Percentiles rank a stretch among this genome's conserved stretches.
phyloP scores from a whole-genome alignment of 1,140 invertebrate genomes.

The Frieseomelitta varia region DNA sequence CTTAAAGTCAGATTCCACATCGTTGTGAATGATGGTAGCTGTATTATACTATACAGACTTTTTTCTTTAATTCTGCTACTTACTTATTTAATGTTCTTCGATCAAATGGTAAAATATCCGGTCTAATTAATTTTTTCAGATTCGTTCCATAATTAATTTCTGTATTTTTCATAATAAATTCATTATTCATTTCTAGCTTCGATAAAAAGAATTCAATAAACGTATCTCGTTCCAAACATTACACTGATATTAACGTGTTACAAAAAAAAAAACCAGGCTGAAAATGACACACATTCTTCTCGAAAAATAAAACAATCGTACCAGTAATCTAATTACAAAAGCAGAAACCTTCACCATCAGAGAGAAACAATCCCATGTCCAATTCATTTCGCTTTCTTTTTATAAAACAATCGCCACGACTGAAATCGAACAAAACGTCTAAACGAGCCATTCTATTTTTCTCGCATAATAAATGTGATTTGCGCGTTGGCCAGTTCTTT shows the following conservation, averaged over 20 bases:
- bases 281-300: not conserved
- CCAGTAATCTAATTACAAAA: not conserved
- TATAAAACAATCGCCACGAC: not conserved
- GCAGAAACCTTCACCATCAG: not conserved
- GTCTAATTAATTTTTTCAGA: not conserved
- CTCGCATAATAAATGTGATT: constrained; percentile 49
- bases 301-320: not conserved
- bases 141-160: not conserved
- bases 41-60: not conserved
- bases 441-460: constrained; percentile 38
- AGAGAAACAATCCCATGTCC: not conserved
- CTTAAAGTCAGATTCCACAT: not conserved
- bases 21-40: not conserved
- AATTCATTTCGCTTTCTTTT: not conserved
- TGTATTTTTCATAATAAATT: not conserved
- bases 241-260: not conserved
- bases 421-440: not conserved
- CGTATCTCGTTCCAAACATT: not conserved
- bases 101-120: not conserved
- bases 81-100: not conserved
- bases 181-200: not conserved
- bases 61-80: not conserved
- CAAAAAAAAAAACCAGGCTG: not conserved
- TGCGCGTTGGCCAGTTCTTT: constrained; percentile 23
- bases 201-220: not conserved